These are phyloP conservation scores for Pinctada fucata DNA, from an alignment of 2,888 invertebrate genomes.

Conservation along the genomic window DNA sequence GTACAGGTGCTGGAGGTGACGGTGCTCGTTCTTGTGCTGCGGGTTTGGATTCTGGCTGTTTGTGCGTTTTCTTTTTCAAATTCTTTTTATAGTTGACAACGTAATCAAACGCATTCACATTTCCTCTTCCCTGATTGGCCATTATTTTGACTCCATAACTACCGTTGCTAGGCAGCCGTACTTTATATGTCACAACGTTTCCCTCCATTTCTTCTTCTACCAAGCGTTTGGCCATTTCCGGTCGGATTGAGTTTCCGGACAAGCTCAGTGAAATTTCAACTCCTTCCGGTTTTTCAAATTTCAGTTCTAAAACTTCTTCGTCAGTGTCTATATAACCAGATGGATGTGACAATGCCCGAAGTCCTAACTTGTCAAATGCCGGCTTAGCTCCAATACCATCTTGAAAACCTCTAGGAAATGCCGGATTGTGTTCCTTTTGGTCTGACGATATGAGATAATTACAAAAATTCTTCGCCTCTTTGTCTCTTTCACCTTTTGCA, in stretches of 20 bases:
- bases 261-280: constrained; percentile 55
- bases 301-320: constrained; percentile 50
- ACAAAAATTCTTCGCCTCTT: constrained; percentile 47
- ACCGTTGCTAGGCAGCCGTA: constrained; percentile 50
- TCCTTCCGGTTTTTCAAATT: constrained; percentile 47
- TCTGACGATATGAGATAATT: constrained; percentile 55
- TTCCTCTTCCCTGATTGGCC: constrained; percentile 45
- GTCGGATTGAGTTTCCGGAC: constrained; percentile 50
- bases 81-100: constrained; percentile 50
- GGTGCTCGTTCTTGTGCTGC: background rate
- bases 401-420: constrained; percentile 53
- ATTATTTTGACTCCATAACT: constrained; percentile 49
- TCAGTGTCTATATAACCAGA: constrained; percentile 53
- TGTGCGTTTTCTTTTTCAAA: constrained; percentile 26
- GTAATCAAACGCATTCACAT: constrained; percentile 52
- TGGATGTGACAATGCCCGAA: constrained; percentile 43
- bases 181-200: constrained; percentile 43
- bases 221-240: constrained; percentile 50
- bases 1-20: background rate
- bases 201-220: constrained; percentile 46
- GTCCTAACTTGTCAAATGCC: constrained; percentile 43
- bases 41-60: constrained; percentile 12
- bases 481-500: constrained; percentile 42
- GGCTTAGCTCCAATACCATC: constrained; percentile 51
- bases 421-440: constrained; percentile 50